A percentile compares a stretch with the other conserved stretches of the same genome.
These are phyloP conservation scores for Heteronetta atricapilla DNA, from an alignment of 2,113 vertebrate genomes.

Conservation along the genomic window DNA sequence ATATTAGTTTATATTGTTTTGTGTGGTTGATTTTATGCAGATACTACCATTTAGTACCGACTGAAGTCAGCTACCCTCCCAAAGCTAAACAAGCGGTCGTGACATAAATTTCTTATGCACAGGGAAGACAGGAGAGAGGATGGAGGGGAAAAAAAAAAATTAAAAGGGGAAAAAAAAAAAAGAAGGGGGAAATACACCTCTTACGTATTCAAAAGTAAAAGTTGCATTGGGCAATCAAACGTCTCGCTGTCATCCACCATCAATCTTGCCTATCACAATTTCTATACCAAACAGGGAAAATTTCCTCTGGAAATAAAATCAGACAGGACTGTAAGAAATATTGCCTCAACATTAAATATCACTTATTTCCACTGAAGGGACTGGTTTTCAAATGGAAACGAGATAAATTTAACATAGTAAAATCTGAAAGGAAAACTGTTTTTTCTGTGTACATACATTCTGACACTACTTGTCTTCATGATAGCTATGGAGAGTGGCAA, in stretches of 20 bases:
- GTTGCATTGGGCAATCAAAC: not conserved
- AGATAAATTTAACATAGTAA: not conserved
- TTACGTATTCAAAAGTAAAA: not conserved
- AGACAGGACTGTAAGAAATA: not conserved
- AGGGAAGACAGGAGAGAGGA: not conserved
- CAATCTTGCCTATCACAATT: not conserved
- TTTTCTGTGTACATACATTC: not conserved
- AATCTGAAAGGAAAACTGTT: not conserved
- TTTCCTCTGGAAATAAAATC: not conserved
- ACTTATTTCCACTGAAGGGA: not conserved
- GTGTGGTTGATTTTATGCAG: not conserved
- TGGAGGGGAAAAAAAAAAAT: no score
- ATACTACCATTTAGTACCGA: not conserved
- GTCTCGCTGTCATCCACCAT: not conserved
- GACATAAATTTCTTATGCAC: not conserved
- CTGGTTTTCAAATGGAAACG: not conserved
- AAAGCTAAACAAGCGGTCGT: not conserved
- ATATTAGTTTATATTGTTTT: not conserved
- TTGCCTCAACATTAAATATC: not conserved
- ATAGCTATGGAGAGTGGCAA: not conserved
- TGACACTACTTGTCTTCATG: not conserved
- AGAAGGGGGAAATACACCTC: not conserved
- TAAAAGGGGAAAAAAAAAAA: no score
- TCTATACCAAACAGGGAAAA: not conserved
- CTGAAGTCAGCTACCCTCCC: not conserved